A percentile compares a stretch with the other conserved stretches of the same genome.
Evolutionary conservation across 2,888 invertebrate genomes (phyloP).

Genomic region (Acanthosepion lycidas): DNA sequence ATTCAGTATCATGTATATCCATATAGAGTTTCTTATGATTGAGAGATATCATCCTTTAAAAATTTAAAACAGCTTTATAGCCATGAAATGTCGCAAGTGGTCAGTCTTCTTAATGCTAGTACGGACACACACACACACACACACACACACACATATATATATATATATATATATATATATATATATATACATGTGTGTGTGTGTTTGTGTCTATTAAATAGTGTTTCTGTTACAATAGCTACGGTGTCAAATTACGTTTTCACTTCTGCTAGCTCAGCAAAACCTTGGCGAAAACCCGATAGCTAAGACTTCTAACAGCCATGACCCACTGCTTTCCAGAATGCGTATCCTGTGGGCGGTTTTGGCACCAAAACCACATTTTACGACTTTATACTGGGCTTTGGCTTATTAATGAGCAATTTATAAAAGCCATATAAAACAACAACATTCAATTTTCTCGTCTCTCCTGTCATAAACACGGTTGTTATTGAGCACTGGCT

Average conservation of each 20-base stretch:
- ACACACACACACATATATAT: too few relatives aligned
- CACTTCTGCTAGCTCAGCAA: background rate
- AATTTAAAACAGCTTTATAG: background rate
- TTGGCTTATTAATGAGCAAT: background rate
- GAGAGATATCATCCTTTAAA: too few relatives aligned
- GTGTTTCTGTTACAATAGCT: too few relatives aligned
- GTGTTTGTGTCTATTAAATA: too few relatives aligned
- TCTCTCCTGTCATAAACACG: background rate
- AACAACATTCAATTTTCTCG: background rate
- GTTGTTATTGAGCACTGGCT: background rate
- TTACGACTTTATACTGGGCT: background rate
- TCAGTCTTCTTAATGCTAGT: background rate
- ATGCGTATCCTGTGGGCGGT: background rate
- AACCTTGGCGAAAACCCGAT: background rate
- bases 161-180: too few relatives aligned
- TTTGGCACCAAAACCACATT: background rate
- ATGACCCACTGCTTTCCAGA: background rate
- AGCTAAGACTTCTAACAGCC: background rate
- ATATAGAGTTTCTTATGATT: too few relatives aligned
- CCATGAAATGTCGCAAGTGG: background rate
- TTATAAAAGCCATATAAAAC: background rate
- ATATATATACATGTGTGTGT: too few relatives aligned
- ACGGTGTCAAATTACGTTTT: background rate
- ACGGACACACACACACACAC: too few relatives aligned
- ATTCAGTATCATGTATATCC: too few relatives aligned